Base-by-base conservation (phyloP, 2,113 vertebrate species). In the Lathamus discolor region DNA sequence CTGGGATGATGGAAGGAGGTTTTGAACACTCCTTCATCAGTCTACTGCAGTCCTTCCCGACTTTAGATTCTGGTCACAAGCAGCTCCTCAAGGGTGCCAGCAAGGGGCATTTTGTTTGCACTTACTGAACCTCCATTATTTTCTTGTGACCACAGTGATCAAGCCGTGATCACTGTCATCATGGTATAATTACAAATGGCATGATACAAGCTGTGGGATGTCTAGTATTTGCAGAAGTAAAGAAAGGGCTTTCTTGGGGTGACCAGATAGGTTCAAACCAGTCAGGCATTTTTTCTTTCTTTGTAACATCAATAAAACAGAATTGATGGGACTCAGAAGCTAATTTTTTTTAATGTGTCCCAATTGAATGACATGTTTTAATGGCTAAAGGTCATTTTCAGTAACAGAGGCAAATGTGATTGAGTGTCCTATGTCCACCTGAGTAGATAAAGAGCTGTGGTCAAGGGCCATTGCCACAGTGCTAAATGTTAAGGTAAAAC, bases 81-180 rank as follows among this genome's bases (percentile, higher is more conserved):
- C 86, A 91, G 62, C 24, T 62, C 77, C 77, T 92, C 67, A 82
- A 85, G 77, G 84, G 48, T 87, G 74, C 77, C 91, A 94, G 89
- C 43, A 89, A 91, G 81, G 70, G 82, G 15, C n/a, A 85, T 89
- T 93, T 93, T 63, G 61, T 91, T 92, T 86, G 88, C 55, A 82
- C 86, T 95, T 84, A 88, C 83, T 75, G 83, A 92, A 78, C 80
- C 48, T 92, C 95, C 86, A 74, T 91, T 86, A 97, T 96, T 92
- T 96, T 92, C 94, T 85, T 66, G 57, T 92, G 93, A 97, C 89
- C 91, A 96, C 89, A 87, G 94, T 89, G 89, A 85, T 96, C 93
- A 95, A 92, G 81, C 91, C 3, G 1, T 89, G 93, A 96, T 96
- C 78, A 97, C 94, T 94, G 91, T 97, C 94, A 97, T 96, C 86